Evolutionary conservation across 2,797 vertebrate species (phyloP).

Genomic region (Pteronotus mesoamericanus): DNA sequence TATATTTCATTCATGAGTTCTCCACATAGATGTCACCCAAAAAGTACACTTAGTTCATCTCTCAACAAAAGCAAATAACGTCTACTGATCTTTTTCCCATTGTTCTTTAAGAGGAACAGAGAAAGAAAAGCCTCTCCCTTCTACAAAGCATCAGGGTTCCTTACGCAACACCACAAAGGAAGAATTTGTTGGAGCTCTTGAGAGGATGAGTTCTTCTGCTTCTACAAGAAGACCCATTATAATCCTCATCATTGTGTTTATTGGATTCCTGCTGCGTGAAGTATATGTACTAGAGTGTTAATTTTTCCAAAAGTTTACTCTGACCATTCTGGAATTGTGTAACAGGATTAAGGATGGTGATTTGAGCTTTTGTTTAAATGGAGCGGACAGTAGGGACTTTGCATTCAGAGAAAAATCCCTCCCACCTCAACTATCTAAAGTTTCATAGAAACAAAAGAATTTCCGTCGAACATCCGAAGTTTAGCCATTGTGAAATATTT

Average conservation of each 20-base stretch:
- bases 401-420: background rate
- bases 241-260: background rate
- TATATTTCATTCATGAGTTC: background rate
- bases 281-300: background rate
- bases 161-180: background rate
- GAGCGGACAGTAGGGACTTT: background rate
- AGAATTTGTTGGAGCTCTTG: background rate
- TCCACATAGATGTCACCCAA: background rate
- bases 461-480: background rate
- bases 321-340: background rate
- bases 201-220: background rate
- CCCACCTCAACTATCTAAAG: background rate
- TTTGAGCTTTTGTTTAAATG: background rate
- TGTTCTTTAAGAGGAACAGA: background rate
- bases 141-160: background rate
- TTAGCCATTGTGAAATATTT: conserved; percentile 31
- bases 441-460: conserved; percentile 26
- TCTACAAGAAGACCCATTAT: background rate
- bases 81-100: background rate
- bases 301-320: background rate
- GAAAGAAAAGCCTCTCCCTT: background rate
- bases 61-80: background rate
- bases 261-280: background rate
- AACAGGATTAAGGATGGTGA: background rate
- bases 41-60: background rate